These are phyloP conservation scores for Hofmannophila pseudospretella DNA, from an alignment of 2,888 invertebrate genomes.

Conservation along the genomic window DNA sequence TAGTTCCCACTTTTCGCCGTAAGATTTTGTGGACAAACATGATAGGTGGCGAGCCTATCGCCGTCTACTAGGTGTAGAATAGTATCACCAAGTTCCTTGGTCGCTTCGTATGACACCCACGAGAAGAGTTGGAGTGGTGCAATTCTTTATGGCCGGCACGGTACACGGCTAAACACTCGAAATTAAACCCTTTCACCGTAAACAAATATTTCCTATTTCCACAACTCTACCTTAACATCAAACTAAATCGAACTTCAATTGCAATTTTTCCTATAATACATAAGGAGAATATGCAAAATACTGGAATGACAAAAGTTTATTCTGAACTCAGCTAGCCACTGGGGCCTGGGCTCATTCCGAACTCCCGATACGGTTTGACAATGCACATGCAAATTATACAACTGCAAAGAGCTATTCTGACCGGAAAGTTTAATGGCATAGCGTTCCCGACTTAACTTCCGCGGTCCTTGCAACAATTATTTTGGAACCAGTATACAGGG, in stretches of 20 bases:
- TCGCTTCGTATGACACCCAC: too few species aligned
- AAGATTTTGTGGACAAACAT: too few species aligned
- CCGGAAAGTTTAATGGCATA: conserved; percentile 66
- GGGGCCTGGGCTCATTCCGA: conserved; percentile 49
- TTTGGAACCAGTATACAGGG: conserved; percentile 34
- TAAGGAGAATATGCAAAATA: conserved; percentile 40
- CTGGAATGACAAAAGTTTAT: conserved; percentile 58
- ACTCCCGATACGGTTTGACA: conserved; percentile 71
- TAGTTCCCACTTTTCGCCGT: too few species aligned
- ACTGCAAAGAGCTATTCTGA: conserved; percentile 54
- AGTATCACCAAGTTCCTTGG: too few species aligned
- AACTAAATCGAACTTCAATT: conserved; percentile 16
- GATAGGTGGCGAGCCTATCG: too few species aligned
- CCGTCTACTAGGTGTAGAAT: too few species aligned
- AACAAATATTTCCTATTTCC: conserved; percentile 24
- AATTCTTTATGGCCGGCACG: too few species aligned
- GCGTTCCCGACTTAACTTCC: conserved; percentile 44
- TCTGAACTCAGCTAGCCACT: conserved; percentile 49
- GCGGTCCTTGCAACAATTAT: conserved; percentile 56
- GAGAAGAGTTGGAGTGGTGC: too few species aligned
- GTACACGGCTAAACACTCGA: too few species aligned
- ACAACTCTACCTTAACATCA: conserved; percentile 8
- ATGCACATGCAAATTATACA: conserved; percentile 72
- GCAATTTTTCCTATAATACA: conserved; percentile 15
- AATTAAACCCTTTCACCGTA: conserved; percentile 21